These are phyloP conservation scores for Fopius arisanus DNA, from an alignment of 1,140 invertebrate species.

Conservation along the genomic window DNA sequence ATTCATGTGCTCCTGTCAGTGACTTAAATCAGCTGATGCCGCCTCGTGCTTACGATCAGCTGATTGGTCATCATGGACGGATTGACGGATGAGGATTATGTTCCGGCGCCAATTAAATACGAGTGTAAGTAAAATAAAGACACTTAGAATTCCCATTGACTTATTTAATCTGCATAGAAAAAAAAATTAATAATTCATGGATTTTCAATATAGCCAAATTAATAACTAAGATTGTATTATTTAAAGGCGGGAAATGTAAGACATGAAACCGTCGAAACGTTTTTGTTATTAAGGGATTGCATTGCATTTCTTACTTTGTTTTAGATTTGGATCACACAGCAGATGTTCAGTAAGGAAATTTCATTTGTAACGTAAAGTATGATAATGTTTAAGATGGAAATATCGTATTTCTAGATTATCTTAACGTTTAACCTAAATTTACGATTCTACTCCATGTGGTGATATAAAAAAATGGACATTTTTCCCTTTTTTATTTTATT, in stretches of 20 bases:
- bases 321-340: constrained; percentile 96
- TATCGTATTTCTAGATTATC: constrained; percentile 41
- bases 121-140: constrained; percentile 70
- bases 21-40: constrained; percentile 56
- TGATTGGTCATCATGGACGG: constrained; percentile 59
- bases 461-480: not conserved
- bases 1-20: constrained; percentile 34
- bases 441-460: not conserved
- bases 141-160: not conserved
- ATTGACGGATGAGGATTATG: constrained; percentile 66
- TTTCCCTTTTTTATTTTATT: too few relatives aligned
- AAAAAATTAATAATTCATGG: not conserved
- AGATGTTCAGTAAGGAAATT: constrained; percentile 90
- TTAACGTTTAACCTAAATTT: constrained; percentile 46
- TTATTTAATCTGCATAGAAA: not conserved
- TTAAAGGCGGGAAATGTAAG: not conserved
- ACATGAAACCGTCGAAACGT: too few relatives aligned
- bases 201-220: too few relatives aligned
- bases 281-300: not conserved
- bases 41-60: constrained; percentile 45
- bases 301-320: constrained; percentile 58
- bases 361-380: not conserved
- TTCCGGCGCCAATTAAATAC: constrained; percentile 70
- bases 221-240: too few relatives aligned
- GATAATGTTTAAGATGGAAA: not conserved